Conservation (phyloP, 2,888 invertebrate species). For the Trachelus stipa region DNA sequence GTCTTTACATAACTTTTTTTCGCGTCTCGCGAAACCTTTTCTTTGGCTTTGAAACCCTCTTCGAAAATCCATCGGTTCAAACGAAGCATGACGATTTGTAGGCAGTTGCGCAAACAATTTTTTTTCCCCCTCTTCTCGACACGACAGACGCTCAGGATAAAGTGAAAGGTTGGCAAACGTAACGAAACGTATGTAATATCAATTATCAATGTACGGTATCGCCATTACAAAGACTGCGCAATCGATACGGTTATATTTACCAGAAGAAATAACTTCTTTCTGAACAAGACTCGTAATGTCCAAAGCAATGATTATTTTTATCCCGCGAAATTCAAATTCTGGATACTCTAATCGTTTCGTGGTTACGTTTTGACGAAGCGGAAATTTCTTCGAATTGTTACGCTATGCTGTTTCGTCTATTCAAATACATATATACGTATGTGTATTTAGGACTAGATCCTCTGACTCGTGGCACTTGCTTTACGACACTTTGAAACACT, state of each 20-base stretch:
- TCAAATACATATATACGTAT: too few relatives aligned
- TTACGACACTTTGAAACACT: neutral
- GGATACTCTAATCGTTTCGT: neutral
- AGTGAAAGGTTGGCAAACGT: neutral
- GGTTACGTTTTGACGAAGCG: neutral
- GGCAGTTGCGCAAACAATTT: neutral
- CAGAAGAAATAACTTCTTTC: neutral
- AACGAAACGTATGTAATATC: neutral
- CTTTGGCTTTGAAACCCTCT: too few relatives aligned
- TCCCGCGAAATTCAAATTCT: neutral
- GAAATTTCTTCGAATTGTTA: neutral
- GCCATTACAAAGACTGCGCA: neutral
- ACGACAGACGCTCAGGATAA: neutral
- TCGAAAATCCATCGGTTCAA: too few relatives aligned
- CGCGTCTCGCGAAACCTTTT: too few relatives aligned
- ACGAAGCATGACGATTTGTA: neutral
- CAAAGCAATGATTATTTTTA: neutral
- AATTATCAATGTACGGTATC: neutral
- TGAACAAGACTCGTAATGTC: neutral
- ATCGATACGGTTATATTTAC: neutral
- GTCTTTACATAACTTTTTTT: too few relatives aligned
- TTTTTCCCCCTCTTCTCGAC: neutral
- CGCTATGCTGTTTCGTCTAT: neutral
- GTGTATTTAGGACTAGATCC: neutral
- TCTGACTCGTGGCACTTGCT: neutral